A percentile compares a stretch with the other conserved stretches of the same genome.
Conservation (phyloP, 2,113 vertebrate genomes). For the Xenopus tropicalis region UCB_Xtro_10.0 CM004451.2:16603501-16604000, state of each 20-base stretch:
- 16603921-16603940: background rate
- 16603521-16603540: constrained; percentile 11
- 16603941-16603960: background rate
- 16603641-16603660: background rate
- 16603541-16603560: constrained; percentile 7
- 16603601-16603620: constrained; percentile 46
- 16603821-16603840: too few relatives aligned
- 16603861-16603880: background rate
- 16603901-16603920: background rate
- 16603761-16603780: constrained; percentile 9
- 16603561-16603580: background rate
- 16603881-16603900: too few relatives aligned
- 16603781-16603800: constrained; percentile 1
- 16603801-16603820: background rate
- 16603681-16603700: background rate
- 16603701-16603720: constrained; percentile 14
- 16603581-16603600: constrained; percentile 41
- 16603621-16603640: background rate
- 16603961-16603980: constrained; percentile 27
- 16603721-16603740: background rate
- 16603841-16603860: too few relatives aligned
- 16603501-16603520: constrained; percentile 13
- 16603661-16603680: background rate
- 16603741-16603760: background rate
- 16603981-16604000: background rate